phyloP scores from a whole-genome alignment of 2,888 invertebrate species.

The Drosophila robusta region DNA sequence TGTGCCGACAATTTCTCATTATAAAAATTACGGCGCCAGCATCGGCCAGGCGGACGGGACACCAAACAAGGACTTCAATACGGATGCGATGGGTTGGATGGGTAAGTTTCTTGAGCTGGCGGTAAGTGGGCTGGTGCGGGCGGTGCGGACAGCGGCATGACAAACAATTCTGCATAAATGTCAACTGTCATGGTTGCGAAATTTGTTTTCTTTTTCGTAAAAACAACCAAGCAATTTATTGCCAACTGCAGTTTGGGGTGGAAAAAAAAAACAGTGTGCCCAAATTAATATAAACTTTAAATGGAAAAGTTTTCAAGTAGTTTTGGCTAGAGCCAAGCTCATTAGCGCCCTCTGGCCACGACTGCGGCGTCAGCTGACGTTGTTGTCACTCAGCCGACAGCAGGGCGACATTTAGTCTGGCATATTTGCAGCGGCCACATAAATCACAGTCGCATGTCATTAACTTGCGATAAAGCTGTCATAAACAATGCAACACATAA shows the following conservation, averaged over 20 bases:
- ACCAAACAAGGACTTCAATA: conserved; percentile 45
- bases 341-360: conserved; percentile 50
- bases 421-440: conserved; percentile 49
- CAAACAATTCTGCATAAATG: conserved; percentile 68
- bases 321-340: conserved; percentile 45
- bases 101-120: neutral
- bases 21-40: conserved; percentile 73
- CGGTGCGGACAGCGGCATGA: conserved; percentile 41
- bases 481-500: conserved; percentile 79
- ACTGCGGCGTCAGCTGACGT: neutral
- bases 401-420: conserved; percentile 25
- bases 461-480: conserved; percentile 79
- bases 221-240: conserved; percentile 46
- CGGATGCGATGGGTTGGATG: conserved; percentile 9
- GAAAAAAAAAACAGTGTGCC: conserved; percentile 5
- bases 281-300: conserved; percentile 63
- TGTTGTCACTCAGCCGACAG: conserved; percentile 9
- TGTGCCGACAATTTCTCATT: conserved; percentile 80
- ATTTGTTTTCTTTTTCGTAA: conserved; percentile 53
- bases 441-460: conserved; percentile 74
- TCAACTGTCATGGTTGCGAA: conserved; percentile 66
- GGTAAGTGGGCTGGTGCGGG: neutral
- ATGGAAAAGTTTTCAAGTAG: conserved; percentile 60
- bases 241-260: conserved; percentile 25
- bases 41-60: conserved; percentile 34